Percentiles rank a stretch among this genome's conserved stretches.
Conservation (phyloP, 2,797 vertebrate genomes). For the Parotocinclus haroldoi region DNA sequence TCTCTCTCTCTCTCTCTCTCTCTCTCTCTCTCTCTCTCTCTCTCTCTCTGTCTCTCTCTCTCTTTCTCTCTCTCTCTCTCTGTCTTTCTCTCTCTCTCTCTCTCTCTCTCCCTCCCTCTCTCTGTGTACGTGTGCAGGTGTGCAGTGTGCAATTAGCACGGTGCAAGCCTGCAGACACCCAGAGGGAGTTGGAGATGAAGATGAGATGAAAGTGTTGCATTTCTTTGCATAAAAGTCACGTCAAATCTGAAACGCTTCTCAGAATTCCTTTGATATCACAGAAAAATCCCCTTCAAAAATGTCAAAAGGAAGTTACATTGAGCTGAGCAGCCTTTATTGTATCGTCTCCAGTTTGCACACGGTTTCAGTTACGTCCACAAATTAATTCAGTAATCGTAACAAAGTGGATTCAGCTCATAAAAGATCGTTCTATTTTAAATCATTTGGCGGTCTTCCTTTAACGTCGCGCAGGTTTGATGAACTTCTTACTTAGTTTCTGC, state of each 20-base stretch:
- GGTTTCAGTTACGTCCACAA: too few species aligned
- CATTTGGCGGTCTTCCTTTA: too few species aligned
- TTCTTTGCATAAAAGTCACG: slow-evolving; percentile 21
- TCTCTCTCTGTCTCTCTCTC: too few species aligned
- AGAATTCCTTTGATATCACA: slow-evolving; percentile 45
- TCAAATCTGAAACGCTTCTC: slow-evolving; percentile 27
- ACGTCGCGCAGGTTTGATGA: too few species aligned
- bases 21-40: too few species aligned
- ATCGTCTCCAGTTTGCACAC: neutral
- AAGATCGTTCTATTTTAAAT: too few species aligned
- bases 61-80: neutral
- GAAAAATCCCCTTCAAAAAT: slow-evolving; percentile 44
- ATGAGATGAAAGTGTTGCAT: slow-evolving; percentile 26
- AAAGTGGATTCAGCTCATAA: too few species aligned
- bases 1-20: too few species aligned
- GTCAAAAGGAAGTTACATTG: slow-evolving; percentile 39
- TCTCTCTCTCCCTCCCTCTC: neutral
- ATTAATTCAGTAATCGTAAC: too few species aligned
- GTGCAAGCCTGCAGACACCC: slow-evolving; percentile 36
- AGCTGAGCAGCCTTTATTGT: neutral
- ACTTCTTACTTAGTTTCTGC: too few species aligned
- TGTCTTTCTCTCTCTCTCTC: neutral
- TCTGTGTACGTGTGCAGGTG: slow-evolving; percentile 12
- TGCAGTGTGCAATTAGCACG: slow-evolving; percentile 32
- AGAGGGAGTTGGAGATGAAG: slow-evolving; percentile 16